Evolutionary conservation across 2,888 invertebrate species (phyloP), one percentile per base, ranked within the genome.

Genomic region (Sepiola atlantica): DNA sequence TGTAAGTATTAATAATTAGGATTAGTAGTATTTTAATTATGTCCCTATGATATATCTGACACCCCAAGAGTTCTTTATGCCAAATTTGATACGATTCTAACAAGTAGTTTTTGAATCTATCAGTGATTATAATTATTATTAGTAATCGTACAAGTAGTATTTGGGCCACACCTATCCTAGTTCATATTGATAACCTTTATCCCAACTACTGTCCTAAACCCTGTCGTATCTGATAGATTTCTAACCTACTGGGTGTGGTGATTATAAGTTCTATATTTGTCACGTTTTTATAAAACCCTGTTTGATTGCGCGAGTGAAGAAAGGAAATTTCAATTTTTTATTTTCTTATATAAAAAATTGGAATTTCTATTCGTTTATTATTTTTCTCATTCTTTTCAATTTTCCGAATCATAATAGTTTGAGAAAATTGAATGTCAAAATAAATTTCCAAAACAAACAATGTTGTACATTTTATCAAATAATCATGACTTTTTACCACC

Each of bases 401-500:
- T 45, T 45, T 77, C 16, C 2, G 6, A 32, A 32, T n/a, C 32
- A 16, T 18, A 77, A 77, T 77, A 16, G 77, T 77, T 77, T 32
- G n/a, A n/a, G 77, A 77, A 77, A n/a, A 77, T 77, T 77, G 77
- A 77, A 77, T n/a, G 77, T 77, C n/a, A 77, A 77, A 77, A n/a
- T 14, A 77, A n/a, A n/a, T 16, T 77, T 32, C 77, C 2, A 16
- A 45, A 32, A 77, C 16, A n/a, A 77, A n/a, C 77, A 61, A 61
- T 0, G 32, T n/a, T 77, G 32, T n/a, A 77, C 32, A 77, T 77
- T 45, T 77, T 77, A 77, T 12, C n/a, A 77, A 77, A 32, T 77
- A 16, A 77, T 77, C 77, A 77, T 77, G 14, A 45, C 77, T 77
- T 77, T 77, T 32, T 32, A 77, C 77, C 77, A n/a, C 32, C 2